Evolutionary conservation across 1,140 invertebrate species (phyloP).

Genomic region (Pantala flavescens): DNA sequence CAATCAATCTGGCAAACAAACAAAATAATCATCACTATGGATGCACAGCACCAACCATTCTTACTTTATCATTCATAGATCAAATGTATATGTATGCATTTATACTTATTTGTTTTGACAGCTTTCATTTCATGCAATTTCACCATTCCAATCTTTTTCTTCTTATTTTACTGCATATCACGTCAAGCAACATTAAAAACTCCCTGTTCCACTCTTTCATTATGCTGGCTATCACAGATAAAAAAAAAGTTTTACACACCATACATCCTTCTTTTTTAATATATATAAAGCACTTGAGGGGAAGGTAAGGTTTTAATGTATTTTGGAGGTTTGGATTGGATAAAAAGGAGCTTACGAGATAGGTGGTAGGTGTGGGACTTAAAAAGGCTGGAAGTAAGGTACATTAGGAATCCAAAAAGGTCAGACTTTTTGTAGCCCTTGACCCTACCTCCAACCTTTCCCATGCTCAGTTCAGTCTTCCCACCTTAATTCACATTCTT

Average conservation of each 20-base stretch:
- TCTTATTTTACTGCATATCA: neutral
- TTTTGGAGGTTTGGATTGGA: conserved; percentile 5
- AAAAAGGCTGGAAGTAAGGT: neutral
- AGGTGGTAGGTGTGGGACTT: neutral
- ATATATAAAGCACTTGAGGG: neutral
- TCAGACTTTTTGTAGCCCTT: neutral
- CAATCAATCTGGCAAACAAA: conserved; percentile 9
- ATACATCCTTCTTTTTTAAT: neutral
- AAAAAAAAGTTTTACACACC: neutral
- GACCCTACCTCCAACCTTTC: conserved; percentile 7
- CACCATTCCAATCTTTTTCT: neutral
- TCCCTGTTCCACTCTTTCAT: neutral
- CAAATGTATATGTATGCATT: neutral
- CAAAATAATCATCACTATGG: neutral
- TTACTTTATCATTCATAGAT: neutral
- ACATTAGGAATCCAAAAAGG: neutral
- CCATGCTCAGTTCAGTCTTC: neutral
- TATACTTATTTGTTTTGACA: neutral
- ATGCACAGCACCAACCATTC: neutral
- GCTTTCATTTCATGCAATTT: neutral
- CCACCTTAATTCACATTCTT: neutral
- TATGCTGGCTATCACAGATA: neutral
- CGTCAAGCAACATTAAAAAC: neutral
- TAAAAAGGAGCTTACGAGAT: conserved; percentile 6
- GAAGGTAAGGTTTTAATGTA: neutral